A percentile compares a stretch with the other conserved stretches of the same genome.
phyloP scores from a whole-genome alignment of 2,797 vertebrate species.

The Onychomys arenicola region DNA sequence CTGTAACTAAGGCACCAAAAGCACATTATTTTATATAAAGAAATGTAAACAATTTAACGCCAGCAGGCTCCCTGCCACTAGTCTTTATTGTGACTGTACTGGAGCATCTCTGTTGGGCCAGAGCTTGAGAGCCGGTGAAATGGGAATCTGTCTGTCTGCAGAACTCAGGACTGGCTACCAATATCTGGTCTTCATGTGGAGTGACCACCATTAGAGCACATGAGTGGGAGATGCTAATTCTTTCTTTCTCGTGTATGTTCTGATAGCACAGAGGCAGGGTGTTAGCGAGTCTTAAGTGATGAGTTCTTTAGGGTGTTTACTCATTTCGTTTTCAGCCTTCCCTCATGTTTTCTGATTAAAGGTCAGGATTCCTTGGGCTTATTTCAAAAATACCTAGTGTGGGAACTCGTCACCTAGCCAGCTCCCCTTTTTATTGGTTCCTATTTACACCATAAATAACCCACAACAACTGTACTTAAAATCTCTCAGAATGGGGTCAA shows the following conservation, averaged over 20 bases:
- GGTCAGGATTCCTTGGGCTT: not conserved
- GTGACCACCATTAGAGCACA: not conserved
- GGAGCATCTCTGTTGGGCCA: not conserved
- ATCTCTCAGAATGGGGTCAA: not conserved
- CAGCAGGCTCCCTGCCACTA: conserved; percentile 33
- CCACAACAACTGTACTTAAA: not conserved
- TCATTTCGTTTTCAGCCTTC: not conserved
- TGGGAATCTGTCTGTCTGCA: accelerated
- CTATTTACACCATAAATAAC: not conserved
- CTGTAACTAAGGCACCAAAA: conserved; percentile 80
- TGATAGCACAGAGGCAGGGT: not conserved
- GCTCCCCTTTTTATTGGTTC: not conserved
- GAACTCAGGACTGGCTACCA: not conserved
- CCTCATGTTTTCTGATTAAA: not conserved
- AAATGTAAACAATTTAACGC: conserved; percentile 68
- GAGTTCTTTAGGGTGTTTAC: not conserved
- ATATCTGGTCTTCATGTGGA: not conserved
- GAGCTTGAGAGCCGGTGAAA: not conserved
- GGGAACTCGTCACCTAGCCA: not conserved
- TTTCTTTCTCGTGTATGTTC: not conserved
- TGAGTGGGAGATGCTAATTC: not conserved
- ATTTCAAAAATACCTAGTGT: not conserved
- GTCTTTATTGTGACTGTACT: not conserved
- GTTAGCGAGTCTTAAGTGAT: not conserved
- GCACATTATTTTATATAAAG: conserved; percentile 59